Evolutionary conservation across 1,140 invertebrate genomes (phyloP).

Genomic region (Bombus haemorrhoidalis): DNA sequence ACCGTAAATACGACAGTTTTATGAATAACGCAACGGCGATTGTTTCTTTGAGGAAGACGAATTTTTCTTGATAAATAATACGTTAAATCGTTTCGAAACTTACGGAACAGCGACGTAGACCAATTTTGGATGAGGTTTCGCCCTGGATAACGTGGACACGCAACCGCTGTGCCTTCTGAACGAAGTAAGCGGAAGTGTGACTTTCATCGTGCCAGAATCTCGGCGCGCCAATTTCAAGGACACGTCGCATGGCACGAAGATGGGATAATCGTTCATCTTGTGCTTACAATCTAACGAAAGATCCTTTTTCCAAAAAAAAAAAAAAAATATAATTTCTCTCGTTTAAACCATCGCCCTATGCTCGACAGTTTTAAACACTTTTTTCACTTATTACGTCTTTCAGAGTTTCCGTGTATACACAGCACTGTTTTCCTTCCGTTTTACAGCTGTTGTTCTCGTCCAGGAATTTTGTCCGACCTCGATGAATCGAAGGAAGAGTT

Average conservation of each 20-base stretch:
- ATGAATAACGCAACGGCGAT: background rate
- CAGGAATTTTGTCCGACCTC: too few species aligned
- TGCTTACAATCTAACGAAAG: background rate
- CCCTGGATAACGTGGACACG: constrained; percentile 73
- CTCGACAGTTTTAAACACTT: background rate
- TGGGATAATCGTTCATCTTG: constrained; percentile 75
- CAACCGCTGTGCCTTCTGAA: constrained; percentile 79
- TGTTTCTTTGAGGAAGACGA: background rate
- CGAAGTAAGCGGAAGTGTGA: constrained; percentile 75
- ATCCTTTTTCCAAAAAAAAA: constrained; percentile 24
- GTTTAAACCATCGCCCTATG: rapidly evolving
- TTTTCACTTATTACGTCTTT: too few species aligned
- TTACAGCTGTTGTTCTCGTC: background rate
- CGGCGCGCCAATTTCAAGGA: constrained; percentile 73
- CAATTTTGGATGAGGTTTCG: constrained; percentile 74
- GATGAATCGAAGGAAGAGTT: background rate
- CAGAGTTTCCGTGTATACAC: too few species aligned
- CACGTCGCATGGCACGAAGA: constrained; percentile 71
- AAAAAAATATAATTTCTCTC: background rate
- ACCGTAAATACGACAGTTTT: too few species aligned
- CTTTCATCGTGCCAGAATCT: constrained; percentile 78
- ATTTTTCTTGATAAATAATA: too few species aligned
- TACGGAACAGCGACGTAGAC: constrained; percentile 78
- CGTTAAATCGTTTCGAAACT: constrained; percentile 57
- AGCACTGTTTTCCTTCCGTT: background rate